Evolutionary conservation across 2,888 invertebrate species (phyloP).

Genomic region (Harpagoxenus sublaevis): DNA sequence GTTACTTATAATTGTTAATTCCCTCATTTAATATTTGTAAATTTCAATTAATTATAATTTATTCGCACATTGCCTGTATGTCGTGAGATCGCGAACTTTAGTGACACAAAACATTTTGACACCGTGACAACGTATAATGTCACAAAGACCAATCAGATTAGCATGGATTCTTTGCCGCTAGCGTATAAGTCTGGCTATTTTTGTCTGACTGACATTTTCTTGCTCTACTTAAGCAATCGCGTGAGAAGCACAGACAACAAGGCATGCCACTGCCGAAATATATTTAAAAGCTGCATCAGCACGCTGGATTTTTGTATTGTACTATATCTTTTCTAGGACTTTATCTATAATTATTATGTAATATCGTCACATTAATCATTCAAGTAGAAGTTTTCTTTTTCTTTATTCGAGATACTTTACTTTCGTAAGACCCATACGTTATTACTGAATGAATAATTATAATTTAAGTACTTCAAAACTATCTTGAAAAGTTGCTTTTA

Average conservation of each 20-base stretch:
- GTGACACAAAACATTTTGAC: neutral
- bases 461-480: conserved; percentile 4
- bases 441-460: neutral
- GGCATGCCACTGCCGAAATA: conserved; percentile 22
- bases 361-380: neutral
- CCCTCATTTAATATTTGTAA: neutral
- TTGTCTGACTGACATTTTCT: conserved; percentile 39
- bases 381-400: neutral
- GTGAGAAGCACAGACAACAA: conserved; percentile 26
- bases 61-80: neutral
- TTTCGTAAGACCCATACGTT: neutral
- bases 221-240: conserved; percentile 42
- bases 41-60: conserved; percentile 2
- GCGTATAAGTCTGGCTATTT: conserved; percentile 14
- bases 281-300: conserved; percentile 4
- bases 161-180: neutral
- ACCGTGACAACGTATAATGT: neutral
- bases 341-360: neutral
- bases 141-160: neutral
- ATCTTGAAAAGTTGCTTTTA: neutral
- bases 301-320: neutral
- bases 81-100: neutral
- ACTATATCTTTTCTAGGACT: neutral
- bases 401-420: no score
- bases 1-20: neutral